These are phyloP conservation scores for Hyperoplus immaculatus DNA, from an alignment of 2,797 vertebrate species.

Conservation along the genomic window DNA sequence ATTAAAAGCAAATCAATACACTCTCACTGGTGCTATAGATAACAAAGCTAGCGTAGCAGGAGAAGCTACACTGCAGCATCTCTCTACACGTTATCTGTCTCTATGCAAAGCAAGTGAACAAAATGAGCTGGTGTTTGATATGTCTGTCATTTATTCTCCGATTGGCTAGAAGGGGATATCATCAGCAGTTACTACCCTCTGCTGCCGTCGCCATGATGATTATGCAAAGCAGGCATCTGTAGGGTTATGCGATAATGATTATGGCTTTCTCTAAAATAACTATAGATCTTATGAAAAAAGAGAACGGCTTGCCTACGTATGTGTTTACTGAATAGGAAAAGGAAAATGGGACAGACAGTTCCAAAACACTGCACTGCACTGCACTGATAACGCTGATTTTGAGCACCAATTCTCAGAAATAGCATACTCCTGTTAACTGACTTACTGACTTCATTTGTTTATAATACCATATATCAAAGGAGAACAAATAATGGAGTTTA, in stretches of 20 bases:
- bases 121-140: slow-evolving; percentile 49
- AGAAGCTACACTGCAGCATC: slow-evolving; percentile 37
- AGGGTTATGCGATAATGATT: slow-evolving; percentile 59
- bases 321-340: slow-evolving; percentile 35
- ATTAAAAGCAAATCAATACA: slow-evolving; percentile 61
- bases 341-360: slow-evolving; percentile 28
- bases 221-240: slow-evolving; percentile 43
- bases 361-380: slow-evolving; percentile 14
- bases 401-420: slow-evolving; percentile 15
- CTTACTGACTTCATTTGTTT: not conserved
- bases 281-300: slow-evolving; percentile 62
- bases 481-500: not conserved
- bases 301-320: slow-evolving; percentile 29
- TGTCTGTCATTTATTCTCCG: slow-evolving; percentile 58
- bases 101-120: slow-evolving; percentile 5
- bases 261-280: slow-evolving; percentile 50
- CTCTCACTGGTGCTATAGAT: slow-evolving; percentile 29
- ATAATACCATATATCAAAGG: slow-evolving; percentile 6
- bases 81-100: slow-evolving; percentile 22
- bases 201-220: slow-evolving; percentile 40
- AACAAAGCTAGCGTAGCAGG: slow-evolving; percentile 21
- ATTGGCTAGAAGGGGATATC: slow-evolving; percentile 30
- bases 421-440: not conserved
- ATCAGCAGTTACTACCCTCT: slow-evolving; percentile 35
- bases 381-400: slow-evolving; percentile 29